phyloP scores from a whole-genome alignment of 1,140 invertebrate genomes.

The Venturia canescens region DNA sequence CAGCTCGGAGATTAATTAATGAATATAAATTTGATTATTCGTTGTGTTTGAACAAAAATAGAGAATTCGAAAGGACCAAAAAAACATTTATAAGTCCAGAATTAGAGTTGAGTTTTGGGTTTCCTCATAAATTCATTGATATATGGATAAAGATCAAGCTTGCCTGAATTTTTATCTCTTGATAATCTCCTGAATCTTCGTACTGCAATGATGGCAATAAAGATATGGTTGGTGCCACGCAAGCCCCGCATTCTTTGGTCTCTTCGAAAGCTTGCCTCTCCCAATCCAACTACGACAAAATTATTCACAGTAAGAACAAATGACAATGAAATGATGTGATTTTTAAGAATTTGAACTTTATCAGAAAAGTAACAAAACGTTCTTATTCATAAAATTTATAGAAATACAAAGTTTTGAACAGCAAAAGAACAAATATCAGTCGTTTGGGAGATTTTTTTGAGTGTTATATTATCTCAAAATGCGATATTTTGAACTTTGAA shows the following conservation, averaged over 20 bases:
- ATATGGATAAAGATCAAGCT: slow-evolving; percentile 43
- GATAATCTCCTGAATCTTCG: slow-evolving; percentile 89
- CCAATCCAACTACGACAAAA: slow-evolving; percentile 69
- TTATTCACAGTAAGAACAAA: slow-evolving; percentile 25
- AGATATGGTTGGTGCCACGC: slow-evolving; percentile 66
- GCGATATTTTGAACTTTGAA: background rate
- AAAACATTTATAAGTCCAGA: too few relatives aligned
- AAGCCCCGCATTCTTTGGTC: slow-evolving; percentile 65
- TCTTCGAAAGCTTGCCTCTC: slow-evolving; percentile 67
- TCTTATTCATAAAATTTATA: too few relatives aligned
- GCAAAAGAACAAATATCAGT: too few relatives aligned
- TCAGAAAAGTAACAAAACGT: too few relatives aligned
- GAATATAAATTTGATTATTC: too few relatives aligned
- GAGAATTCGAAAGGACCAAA: too few relatives aligned
- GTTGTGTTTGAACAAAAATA: too few relatives aligned
- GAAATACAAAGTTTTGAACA: too few relatives aligned
- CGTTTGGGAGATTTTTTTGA: too few relatives aligned
- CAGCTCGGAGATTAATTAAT: too few relatives aligned
- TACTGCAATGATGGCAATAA: slow-evolving; percentile 78
- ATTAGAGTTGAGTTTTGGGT: too few relatives aligned
- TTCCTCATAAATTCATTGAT: background rate
- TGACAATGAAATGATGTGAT: slow-evolving; percentile 18
- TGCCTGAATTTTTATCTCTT: slow-evolving; percentile 93
- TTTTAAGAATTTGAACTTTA: background rate
- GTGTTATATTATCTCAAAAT: too few relatives aligned